Evolutionary conservation across 2,797 vertebrate genomes (phyloP).

Genomic region (Molossus molossus): DNA sequence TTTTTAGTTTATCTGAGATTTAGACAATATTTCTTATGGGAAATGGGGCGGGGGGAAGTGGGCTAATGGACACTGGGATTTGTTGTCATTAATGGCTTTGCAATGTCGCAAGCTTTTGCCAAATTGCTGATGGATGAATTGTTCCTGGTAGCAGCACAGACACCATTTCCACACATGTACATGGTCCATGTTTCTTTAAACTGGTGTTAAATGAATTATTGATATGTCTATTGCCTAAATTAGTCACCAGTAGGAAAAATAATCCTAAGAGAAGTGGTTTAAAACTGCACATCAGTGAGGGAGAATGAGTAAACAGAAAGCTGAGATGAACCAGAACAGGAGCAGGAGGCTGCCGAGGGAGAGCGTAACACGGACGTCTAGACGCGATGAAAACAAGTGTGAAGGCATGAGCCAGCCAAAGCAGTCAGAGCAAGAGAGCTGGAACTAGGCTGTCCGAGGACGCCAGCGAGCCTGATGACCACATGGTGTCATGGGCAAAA

Average conservation of each 20-base stretch:
- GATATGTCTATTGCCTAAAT: neutral
- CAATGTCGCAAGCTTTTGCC: neutral
- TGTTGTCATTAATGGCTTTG: conserved; percentile 53
- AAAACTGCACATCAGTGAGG: neutral
- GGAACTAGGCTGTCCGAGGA: neutral
- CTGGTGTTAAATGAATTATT: neutral
- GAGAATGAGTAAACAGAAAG: neutral
- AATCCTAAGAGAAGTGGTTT: neutral
- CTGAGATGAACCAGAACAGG: neutral
- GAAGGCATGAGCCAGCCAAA: accelerated
- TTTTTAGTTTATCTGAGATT: conserved; percentile 22
- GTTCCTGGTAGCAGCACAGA: neutral
- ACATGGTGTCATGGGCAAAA: neutral
- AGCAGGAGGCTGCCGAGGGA: neutral
- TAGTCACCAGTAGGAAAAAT: conserved; percentile 17
- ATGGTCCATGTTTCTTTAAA: conserved; percentile 7
- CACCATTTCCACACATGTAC: neutral
- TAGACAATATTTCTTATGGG: conserved; percentile 1
- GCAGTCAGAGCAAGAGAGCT: accelerated
- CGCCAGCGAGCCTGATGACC: neutral
- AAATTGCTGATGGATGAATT: conserved; percentile 9
- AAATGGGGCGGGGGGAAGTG: neutral
- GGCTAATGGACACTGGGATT: neutral
- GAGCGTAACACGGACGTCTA: no score
- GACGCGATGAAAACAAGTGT: neutral